These are phyloP conservation scores for Orbicella faveolata DNA, from an alignment of 64 coral and sea anemone genomes.

Conservation along the genomic window DNA sequence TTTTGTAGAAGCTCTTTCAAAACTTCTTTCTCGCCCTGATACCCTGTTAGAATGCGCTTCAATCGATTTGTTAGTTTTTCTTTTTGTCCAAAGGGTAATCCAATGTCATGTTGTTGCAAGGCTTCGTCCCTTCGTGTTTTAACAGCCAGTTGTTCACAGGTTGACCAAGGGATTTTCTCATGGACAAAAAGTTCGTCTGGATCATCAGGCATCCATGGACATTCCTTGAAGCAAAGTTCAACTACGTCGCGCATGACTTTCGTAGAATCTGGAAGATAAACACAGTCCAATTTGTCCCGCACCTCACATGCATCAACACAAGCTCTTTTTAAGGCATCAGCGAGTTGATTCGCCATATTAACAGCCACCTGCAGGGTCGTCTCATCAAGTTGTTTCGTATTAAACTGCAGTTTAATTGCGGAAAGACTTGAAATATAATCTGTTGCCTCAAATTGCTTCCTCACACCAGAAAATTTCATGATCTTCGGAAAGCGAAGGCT, in stretches of 20 bases:
- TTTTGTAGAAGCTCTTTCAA: conserved; percentile 91
- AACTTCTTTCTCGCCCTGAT: conserved; percentile 70
- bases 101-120: conserved; percentile 38
- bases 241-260: conserved; percentile 25
- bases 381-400: conserved; percentile 26
- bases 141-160: conserved; percentile 38
- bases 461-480: conserved; percentile 46
- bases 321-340: not conserved
- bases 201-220: conserved; percentile 76
- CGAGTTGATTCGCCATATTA: conserved; percentile 34
- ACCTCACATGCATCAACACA: not conserved
- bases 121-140: conserved; percentile 66
- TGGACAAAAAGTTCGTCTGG: conserved; percentile 29
- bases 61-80: conserved; percentile 76
- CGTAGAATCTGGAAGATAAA: conserved; percentile 58
- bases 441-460: conserved; percentile 23
- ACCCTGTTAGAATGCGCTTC: conserved; percentile 63
- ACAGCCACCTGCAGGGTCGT: conserved; percentile 27
- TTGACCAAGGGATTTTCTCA: conserved; percentile 30
- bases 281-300: not conserved
- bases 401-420: conserved; percentile 5
- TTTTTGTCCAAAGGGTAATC: conserved; percentile 78
- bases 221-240: conserved; percentile 64
- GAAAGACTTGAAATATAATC: conserved; percentile 44
- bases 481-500: conserved; percentile 23